Base-by-base conservation (phyloP, 2,113 vertebrate genomes). In the Toxotes chatareus region DNA sequence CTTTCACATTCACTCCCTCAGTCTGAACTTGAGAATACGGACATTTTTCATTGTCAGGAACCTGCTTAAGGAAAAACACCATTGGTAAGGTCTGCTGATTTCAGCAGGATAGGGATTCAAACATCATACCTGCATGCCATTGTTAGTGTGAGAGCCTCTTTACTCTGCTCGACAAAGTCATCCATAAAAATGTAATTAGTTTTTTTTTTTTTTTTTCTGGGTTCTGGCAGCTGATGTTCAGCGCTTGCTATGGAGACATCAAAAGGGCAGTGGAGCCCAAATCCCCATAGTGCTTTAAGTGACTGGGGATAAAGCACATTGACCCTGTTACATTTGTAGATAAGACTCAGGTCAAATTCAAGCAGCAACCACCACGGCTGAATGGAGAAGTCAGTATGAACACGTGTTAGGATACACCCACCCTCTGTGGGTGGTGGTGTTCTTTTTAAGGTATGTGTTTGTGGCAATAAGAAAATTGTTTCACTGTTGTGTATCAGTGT, bases 1-100 rank as follows among this genome's bases (percentile, higher is more conserved):
- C 38, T 60, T 27, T 23, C 79, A 64, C 36, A 38, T 51, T 3
- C 73, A 46, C 40, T 59, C 73, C 60, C 91, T 82, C 79, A 85
- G 77, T 76, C 87, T 75, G 31, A 85, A 79, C 76, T 62, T 70
- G 86, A 82, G 88, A 84, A 94, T 84, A 92, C 66, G 61, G 86
- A 89, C 89, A 95, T 95, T 95, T 93, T 95, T 95, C 94, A 94
- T 80, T 95, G 95, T 95, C 95, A 95, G 86, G 82, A 90, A 90
- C 69, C 79, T 90, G 83, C 92, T 92, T 83, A 89, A 84, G 90
- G 89, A 92, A 93, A 93, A 90, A 86, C 88, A 88, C 85, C 77
- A 64, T 76, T 59, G 80, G 84, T 90, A 88, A 84, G 87, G 88
- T 91, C 73, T 94, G 94, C 94, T 95, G 94, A 96, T 95, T 93